Conservation (phyloP, 1,140 invertebrate genomes). For the Drosophila guanche region DNA sequence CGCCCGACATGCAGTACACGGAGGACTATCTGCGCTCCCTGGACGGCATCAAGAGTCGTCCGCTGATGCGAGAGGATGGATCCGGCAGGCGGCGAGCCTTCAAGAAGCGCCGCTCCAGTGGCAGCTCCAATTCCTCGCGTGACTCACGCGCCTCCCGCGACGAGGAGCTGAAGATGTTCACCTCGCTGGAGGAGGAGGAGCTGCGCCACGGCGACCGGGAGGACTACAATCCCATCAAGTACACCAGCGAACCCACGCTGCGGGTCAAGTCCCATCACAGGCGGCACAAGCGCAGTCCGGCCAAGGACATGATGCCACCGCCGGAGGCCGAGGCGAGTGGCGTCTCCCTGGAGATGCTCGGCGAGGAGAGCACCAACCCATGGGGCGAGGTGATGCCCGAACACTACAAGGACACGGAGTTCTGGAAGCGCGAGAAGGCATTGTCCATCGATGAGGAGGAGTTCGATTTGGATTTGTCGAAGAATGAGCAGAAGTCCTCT, state of each 20-base stretch:
- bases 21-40: conserved; percentile 84
- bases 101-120: conserved; percentile 85
- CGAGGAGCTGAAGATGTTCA: conserved; percentile 86
- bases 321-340: conserved; percentile 22
- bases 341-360: conserved; percentile 70
- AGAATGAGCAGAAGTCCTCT: conserved; percentile 59
- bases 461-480: conserved; percentile 44
- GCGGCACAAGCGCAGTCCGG: conserved; percentile 76
- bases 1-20: conserved; percentile 63
- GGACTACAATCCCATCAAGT: conserved; percentile 78
- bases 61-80: conserved; percentile 85
- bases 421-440: conserved; percentile 80
- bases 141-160: conserved; percentile 85
- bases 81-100: conserved; percentile 85
- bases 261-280: conserved; percentile 70
- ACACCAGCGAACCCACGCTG: conserved; percentile 67
- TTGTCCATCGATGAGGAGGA: conserved; percentile 80
- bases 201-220: conserved; percentile 74
- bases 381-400: conserved; percentile 79
- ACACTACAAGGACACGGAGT: conserved; percentile 81
- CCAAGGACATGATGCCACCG: conserved; percentile 55
- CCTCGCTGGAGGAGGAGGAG: conserved; percentile 86
- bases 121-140: conserved; percentile 85
- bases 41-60: conserved; percentile 86
- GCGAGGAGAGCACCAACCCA: conserved; percentile 73